A percentile compares a stretch with the other conserved stretches of the same genome.
phyloP scores from a whole-genome alignment of 1,140 invertebrate species.

The Trichoplusia ni region DNA sequence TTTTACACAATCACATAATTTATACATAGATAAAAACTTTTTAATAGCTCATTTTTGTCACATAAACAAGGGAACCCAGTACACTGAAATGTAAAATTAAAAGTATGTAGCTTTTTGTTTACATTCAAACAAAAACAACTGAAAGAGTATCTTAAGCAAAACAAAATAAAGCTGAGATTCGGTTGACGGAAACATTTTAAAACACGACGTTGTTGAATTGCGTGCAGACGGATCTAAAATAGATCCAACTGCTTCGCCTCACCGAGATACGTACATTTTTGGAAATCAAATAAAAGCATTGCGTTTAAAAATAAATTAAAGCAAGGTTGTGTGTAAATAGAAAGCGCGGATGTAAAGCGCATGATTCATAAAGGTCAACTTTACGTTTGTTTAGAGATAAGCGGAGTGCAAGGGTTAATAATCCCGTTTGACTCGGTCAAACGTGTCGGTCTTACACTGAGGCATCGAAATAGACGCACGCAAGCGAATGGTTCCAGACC shows the following conservation, averaged over 20 bases:
- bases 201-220: conserved; percentile 62
- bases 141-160: conserved; percentile 42
- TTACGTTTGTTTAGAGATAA: conserved; percentile 48
- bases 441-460: conserved; percentile 4
- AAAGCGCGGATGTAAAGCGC: conserved; percentile 33
- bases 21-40: conserved; percentile 8
- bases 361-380: conserved; percentile 47
- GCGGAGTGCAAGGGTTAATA: conserved; percentile 24
- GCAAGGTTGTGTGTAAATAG: conserved; percentile 66
- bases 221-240: conserved; percentile 62
- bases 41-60: conserved; percentile 28
- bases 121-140: conserved; percentile 22
- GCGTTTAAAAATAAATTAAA: conserved; percentile 63
- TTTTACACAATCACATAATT: conserved; percentile 13
- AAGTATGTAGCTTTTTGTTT: conserved; percentile 27
- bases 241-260: conserved; percentile 60
- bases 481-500: neutral
- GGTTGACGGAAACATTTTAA: conserved; percentile 40
- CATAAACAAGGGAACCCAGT: conserved; percentile 29
- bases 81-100: conserved; percentile 23
- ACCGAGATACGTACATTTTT: conserved; percentile 76
- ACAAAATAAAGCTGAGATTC: conserved; percentile 53
- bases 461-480: conserved; percentile 7
- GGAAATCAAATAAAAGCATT: conserved; percentile 74
- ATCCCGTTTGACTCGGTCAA: conserved; percentile 22